These are phyloP conservation scores for Troglohyphantes excavatus DNA, from an alignment of 2,888 invertebrate genomes.

Conservation along the genomic window DNA sequence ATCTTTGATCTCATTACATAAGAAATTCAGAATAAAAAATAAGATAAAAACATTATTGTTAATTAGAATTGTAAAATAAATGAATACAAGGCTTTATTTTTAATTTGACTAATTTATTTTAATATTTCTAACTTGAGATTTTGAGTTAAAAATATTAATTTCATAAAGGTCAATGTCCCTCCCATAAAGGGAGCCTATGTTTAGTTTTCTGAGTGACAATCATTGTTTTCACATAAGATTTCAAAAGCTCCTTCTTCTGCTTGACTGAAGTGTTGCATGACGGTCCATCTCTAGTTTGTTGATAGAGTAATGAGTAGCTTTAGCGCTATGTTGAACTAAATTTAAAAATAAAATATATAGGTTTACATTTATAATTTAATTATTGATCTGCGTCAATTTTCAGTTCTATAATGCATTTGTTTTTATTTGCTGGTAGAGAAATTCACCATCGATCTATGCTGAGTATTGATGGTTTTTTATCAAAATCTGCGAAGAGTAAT, in stretches of 20 bases:
- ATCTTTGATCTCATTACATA: too few species aligned
- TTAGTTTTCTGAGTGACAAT: slow-evolving; percentile 70
- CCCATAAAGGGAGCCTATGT: slow-evolving; percentile 49
- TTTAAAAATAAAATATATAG: background rate
- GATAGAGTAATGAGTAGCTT: slow-evolving; percentile 23
- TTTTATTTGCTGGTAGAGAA: slow-evolving; percentile 8
- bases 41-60: background rate
- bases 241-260: slow-evolving; percentile 35
- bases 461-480: slow-evolving; percentile 46
- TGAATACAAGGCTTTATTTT: background rate
- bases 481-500: slow-evolving; percentile 50
- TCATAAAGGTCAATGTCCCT: slow-evolving; percentile 66
- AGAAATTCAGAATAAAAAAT: background rate
- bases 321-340: background rate
- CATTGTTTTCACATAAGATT: slow-evolving; percentile 60
- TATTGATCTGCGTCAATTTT: slow-evolving; percentile 3
- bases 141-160: background rate
- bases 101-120: too few species aligned
- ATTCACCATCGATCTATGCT: slow-evolving; percentile 42
- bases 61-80: background rate
- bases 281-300: slow-evolving; percentile 56
- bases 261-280: slow-evolving; percentile 65
- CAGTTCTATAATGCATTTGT: slow-evolving; percentile 3
- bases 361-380: background rate
- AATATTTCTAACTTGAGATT: background rate